Percentiles rank a stretch among this genome's conserved stretches.
Evolutionary conservation across 2,888 invertebrate genomes (phyloP).

Genomic region (Pandemis cinnamomeana): DNA sequence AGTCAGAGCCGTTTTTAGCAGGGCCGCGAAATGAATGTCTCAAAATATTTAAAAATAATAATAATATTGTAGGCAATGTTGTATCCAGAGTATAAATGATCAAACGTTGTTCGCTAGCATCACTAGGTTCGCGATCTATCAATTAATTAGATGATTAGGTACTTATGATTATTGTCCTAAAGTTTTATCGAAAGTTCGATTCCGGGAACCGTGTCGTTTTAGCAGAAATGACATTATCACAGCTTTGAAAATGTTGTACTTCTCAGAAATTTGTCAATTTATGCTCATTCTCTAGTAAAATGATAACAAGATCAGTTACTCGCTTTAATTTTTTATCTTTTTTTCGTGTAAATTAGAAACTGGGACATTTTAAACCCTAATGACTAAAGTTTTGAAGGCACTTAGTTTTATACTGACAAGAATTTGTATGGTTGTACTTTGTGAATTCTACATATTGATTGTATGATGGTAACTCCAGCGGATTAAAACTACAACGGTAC

Average conservation of each 20-base stretch:
- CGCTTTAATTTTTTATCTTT: neutral
- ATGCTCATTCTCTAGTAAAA: constrained; percentile 11
- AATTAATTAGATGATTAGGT: constrained; percentile 21
- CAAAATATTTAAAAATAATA: too few species aligned
- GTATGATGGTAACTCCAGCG: constrained; percentile 82
- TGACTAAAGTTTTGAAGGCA: constrained; percentile 83
- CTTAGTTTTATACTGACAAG: constrained; percentile 82
- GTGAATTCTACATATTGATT: constrained; percentile 80
- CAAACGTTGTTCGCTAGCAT: constrained; percentile 20
- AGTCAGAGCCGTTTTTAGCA: too few species aligned
- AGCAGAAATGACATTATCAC: constrained; percentile 29
- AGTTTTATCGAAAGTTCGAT: constrained; percentile 5
- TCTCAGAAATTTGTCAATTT: constrained; percentile 3
- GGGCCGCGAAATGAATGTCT: too few species aligned
- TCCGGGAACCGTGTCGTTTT: constrained; percentile 3
- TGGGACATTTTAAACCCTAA: constrained; percentile 77
- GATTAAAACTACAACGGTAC: constrained; percentile 68
- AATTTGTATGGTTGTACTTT: constrained; percentile 78
- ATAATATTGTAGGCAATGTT: too few species aligned
- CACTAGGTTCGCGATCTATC: constrained; percentile 38
- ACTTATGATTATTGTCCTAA: neutral
- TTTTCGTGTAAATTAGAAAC: constrained; percentile 52
- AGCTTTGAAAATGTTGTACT: constrained; percentile 29
- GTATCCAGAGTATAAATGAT: too few species aligned
- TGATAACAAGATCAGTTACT: neutral